A percentile compares a stretch with the other conserved stretches of the same genome.
Evolutionary conservation across 2,888 invertebrate genomes (phyloP).

Genomic region (Cosmorhoe ocellata): DNA sequence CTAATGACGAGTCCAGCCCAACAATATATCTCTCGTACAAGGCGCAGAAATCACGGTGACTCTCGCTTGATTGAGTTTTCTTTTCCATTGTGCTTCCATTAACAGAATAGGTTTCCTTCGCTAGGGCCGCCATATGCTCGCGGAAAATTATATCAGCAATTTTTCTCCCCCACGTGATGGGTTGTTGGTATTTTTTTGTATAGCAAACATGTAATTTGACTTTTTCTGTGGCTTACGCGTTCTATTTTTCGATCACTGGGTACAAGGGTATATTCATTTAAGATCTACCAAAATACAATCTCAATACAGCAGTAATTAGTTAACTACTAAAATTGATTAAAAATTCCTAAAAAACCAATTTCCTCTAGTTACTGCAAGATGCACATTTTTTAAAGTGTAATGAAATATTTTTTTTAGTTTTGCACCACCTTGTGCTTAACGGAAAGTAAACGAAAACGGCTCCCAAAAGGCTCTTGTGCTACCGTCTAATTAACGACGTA

Average conservation of each 20-base stretch:
- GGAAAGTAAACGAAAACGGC: conserved; percentile 61
- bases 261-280: too few relatives aligned
- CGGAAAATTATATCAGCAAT: conserved; percentile 72
- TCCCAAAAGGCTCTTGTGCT: conserved; percentile 68
- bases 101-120: conserved; percentile 71
- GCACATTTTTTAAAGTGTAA: conserved; percentile 15
- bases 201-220: conserved; percentile 24
- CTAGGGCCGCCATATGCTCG: conserved; percentile 66
- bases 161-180: conserved; percentile 52
- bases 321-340: too few relatives aligned
- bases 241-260: too few relatives aligned
- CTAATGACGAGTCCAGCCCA: conserved; percentile 71
- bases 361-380: not conserved
- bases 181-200: conserved; percentile 28
- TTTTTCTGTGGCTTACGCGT: conserved; percentile 10
- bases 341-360: too few relatives aligned
- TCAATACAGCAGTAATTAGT: too few relatives aligned
- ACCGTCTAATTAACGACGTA: conserved; percentile 75
- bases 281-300: too few relatives aligned
- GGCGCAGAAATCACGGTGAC: conserved; percentile 77
- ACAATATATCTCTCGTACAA: conserved; percentile 77
- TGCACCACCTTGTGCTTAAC: conserved; percentile 27
- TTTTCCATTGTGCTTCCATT: conserved; percentile 78
- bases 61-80: conserved; percentile 79
- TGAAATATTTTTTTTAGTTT: conserved; percentile 26